A percentile compares a stretch with the other conserved stretches of the same genome.
These are phyloP conservation scores for Sphaerophoria taeniata DNA, from an alignment of 2,888 invertebrate genomes.

Conservation along the genomic window DNA sequence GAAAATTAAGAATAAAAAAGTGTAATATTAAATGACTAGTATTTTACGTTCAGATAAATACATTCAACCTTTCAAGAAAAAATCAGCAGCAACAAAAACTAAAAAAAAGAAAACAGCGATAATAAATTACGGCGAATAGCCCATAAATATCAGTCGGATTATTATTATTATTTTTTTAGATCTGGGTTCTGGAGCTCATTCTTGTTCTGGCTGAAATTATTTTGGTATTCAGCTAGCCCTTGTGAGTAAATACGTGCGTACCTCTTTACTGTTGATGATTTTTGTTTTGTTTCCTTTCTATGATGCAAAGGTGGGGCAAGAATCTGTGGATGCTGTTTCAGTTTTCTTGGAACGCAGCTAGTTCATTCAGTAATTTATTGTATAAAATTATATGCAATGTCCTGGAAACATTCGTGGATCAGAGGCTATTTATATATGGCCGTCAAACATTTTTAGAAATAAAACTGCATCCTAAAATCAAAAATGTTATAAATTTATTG, in stretches of 20 bases:
- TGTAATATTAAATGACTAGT: slow-evolving; percentile 30
- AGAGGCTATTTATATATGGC: too few species aligned
- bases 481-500: too few species aligned
- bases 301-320: slow-evolving; percentile 55
- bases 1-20: slow-evolving; percentile 46
- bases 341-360: too few species aligned
- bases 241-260: slow-evolving; percentile 31
- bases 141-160: slow-evolving; percentile 73
- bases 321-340: too few species aligned
- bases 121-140: slow-evolving; percentile 71
- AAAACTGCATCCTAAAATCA: too few species aligned
- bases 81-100: slow-evolving; percentile 42
- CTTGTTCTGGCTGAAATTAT: slow-evolving; percentile 32
- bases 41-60: slow-evolving; percentile 41
- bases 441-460: too few species aligned
- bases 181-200: slow-evolving; percentile 54
- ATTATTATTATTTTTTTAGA: slow-evolving; percentile 72
- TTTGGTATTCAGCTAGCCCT: slow-evolving; percentile 51
- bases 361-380: too few species aligned
- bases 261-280: neutral
- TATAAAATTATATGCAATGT: too few species aligned
- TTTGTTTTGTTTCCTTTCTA: slow-evolving; percentile 43
- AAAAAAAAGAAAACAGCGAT: slow-evolving; percentile 62
- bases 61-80: slow-evolving; percentile 27
- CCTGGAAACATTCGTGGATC: too few species aligned